Evolutionary conservation across 2,113 vertebrate genomes (phyloP).

Genomic region (Formicarius rufipectus): DNA sequence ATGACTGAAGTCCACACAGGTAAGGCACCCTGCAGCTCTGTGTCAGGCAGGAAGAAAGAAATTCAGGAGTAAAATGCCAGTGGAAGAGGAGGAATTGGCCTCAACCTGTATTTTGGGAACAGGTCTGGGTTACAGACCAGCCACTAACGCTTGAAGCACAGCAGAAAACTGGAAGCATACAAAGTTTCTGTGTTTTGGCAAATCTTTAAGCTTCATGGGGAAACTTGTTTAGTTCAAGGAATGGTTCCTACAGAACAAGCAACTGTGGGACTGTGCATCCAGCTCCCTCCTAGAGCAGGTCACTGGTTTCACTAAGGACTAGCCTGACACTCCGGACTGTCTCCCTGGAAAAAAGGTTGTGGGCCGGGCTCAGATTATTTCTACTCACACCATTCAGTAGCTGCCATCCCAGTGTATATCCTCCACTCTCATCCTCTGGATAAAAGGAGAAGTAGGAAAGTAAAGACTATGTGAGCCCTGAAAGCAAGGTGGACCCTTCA

Average conservation of each 20-base stretch:
- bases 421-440: background rate
- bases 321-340: background rate
- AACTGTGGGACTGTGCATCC: background rate
- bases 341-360: background rate
- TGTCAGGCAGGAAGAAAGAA: background rate
- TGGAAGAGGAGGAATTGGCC: background rate
- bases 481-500: background rate
- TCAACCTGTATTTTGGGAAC: background rate
- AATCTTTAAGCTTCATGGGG: background rate
- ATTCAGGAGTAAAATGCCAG: background rate
- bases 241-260: background rate
- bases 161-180: background rate
- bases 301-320: background rate
- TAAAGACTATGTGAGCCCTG: background rate
- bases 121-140: background rate
- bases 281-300: background rate
- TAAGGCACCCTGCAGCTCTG: rapidly evolving
- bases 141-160: background rate
- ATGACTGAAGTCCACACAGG: background rate
- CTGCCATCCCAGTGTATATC: background rate
- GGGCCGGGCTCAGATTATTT: background rate
- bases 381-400: background rate
- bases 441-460: background rate
- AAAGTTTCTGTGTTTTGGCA: background rate
- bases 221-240: background rate